These are phyloP conservation scores for Lamprotornis superbus DNA, from an alignment of 2,113 vertebrate genomes.

Conservation along the genomic window DNA sequence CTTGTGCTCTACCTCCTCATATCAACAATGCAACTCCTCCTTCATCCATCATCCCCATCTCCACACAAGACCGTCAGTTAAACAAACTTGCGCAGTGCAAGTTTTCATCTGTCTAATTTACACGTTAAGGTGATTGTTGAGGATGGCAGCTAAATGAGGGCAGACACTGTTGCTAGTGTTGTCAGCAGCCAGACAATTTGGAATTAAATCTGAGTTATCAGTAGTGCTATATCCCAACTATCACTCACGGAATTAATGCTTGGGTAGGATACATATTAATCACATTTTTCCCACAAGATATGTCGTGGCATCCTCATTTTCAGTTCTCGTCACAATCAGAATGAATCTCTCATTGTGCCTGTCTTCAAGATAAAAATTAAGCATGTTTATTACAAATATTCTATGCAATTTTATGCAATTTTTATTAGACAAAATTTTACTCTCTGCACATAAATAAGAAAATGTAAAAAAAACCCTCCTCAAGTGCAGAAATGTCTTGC, in stretches of 20 bases:
- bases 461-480: not conserved
- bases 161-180: not conserved
- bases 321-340: not conserved
- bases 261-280: not conserved
- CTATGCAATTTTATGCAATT: not conserved
- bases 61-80: not conserved
- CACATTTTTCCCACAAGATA: not conserved
- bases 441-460: not conserved
- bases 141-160: not conserved
- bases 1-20: not conserved
- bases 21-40: not conserved
- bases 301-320: not conserved
- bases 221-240: not conserved
- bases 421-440: not conserved
- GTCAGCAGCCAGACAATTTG: not conserved
- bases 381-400: not conserved
- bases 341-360: not conserved
- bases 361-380: not conserved
- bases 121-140: not conserved
- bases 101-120: not conserved
- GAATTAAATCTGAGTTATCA: not conserved
- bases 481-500: not conserved
- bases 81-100: not conserved
- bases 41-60: not conserved
- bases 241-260: not conserved